Percentiles rank a stretch among this genome's conserved stretches.
Evolutionary conservation across 2,888 invertebrate species (phyloP).

Genomic region (Trachelus tabidus): DNA sequence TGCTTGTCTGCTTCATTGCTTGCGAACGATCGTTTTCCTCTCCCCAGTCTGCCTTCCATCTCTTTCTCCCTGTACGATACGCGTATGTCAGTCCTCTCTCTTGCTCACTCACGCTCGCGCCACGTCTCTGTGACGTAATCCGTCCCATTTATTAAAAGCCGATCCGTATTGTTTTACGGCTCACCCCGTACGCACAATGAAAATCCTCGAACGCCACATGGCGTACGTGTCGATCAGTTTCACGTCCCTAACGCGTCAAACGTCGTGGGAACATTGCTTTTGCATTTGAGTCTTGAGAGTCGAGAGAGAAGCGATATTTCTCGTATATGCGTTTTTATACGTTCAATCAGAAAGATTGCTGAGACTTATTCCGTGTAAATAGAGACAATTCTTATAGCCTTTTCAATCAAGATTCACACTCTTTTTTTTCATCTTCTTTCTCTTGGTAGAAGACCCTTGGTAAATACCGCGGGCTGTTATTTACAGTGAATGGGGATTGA

Average conservation of each 20-base stretch:
- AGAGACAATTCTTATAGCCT: no score
- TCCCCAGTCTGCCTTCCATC: no score
- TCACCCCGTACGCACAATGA: constrained; percentile 45
- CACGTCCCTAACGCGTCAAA: constrained; percentile 7
- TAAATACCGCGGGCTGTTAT: background rate
- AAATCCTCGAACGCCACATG: constrained; percentile 35
- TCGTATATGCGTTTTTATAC: no score
- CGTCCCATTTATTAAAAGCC: constrained; percentile 57
- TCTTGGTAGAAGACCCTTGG: no score
- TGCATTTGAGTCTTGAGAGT: no score
- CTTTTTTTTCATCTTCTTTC: no score
- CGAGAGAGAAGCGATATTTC: no score
- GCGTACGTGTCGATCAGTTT: constrained; percentile 17
- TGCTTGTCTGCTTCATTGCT: no score
- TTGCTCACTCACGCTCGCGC: background rate
- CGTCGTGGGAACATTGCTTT: constrained; percentile 30
- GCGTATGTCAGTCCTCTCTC: constrained; percentile 14
- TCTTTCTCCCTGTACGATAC: background rate
- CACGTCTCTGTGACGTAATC: constrained; percentile 44
- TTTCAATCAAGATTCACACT: no score
- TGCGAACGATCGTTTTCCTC: no score
- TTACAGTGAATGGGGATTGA: background rate
- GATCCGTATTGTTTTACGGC: constrained; percentile 56
- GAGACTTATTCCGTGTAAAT: no score
- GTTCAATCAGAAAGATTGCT: no score